Evolutionary conservation across 2,113 vertebrate species (phyloP).

Genomic region (Speoplatyrhinus poulsoni): DNA sequence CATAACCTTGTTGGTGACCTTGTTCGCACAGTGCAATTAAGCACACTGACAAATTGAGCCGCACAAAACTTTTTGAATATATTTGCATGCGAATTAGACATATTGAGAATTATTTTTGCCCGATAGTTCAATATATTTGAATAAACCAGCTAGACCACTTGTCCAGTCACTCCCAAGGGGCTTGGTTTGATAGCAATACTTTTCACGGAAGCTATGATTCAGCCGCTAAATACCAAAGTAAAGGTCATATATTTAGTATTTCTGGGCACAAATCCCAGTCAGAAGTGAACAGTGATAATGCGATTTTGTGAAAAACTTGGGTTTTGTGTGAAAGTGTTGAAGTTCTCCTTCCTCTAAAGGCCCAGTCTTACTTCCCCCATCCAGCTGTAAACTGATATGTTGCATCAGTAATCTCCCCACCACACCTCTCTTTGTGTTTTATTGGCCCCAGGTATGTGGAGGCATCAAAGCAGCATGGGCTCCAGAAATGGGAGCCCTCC

Average conservation of each 20-base stretch:
- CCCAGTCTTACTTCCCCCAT: conserved; percentile 31
- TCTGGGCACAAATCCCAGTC: neutral
- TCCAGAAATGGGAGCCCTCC: conserved; percentile 47
- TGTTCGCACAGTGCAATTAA: conserved; percentile 24
- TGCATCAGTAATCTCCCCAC: conserved; percentile 65
- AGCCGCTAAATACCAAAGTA: conserved; percentile 8
- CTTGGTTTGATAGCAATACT: neutral
- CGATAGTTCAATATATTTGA: neutral
- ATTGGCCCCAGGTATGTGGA: conserved; percentile 62
- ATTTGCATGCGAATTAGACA: conserved; percentile 15
- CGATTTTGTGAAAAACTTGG: conserved; percentile 19
- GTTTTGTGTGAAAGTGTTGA: conserved; percentile 24
- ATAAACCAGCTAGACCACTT: neutral
- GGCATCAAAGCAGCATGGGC: conserved; percentile 67
- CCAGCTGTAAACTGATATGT: conserved; percentile 48
- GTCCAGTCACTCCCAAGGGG: neutral
- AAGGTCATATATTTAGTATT: conserved; percentile 13
- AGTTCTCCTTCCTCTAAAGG: conserved; percentile 3
- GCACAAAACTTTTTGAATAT: conserved; percentile 8
- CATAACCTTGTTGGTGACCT: conserved; percentile 12
- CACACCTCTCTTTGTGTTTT: conserved; percentile 58
- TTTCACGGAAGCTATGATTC: conserved; percentile 8
- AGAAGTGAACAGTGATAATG: neutral
- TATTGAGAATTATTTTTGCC: neutral
- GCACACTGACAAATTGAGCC: neutral